Evolutionary conservation across 2,888 invertebrate species (phyloP), one percentile per base, ranked within the genome.

Genomic region (Hydropsyche betteni): DNA sequence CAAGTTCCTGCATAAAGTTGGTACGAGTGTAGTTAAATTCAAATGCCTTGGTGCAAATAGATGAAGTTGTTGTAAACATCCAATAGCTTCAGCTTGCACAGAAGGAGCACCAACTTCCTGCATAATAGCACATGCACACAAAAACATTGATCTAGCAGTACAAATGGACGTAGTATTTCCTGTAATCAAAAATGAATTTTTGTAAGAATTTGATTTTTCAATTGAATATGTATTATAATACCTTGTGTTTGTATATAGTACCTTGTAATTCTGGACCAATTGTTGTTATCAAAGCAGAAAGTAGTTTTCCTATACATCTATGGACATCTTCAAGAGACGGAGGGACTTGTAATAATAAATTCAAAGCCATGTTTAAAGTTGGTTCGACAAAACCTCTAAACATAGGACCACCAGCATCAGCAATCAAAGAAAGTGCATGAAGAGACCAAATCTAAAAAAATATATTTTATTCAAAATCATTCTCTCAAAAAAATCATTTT

Each of bases 391-490:
- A 99, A 36, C 96, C 92, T 33, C 98, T 91, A 87, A 99, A 99
- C 97, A 99, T 98, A 0, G 99, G 99, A 0, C 99, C 99, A 0
- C 99, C 98, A 0, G 98, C 98, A 85, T 99, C 98, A 3, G 97
- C 98, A 77, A 99, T 94, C 79, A 99, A 89, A 0, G 97, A 95
- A 34, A 99, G 86, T 0, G 99, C 98, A 86, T 99, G 97, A 12
- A 99, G 87, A 0, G 99, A 94, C 99, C 99, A 99, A 50, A 97
- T 95, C 93, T 94, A 81, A 7, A 79, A 36, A 24, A 80, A 77
- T 75, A 34, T 68, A 36, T 55, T 33, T 64, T 4, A 50, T 69
- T 0, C 5, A 53, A 52, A 70, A 4, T 8, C 7, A 70, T 5
- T 36, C 14, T 6, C 12, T 38, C 14, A n/a, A 38, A 44, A 44